Conservation (phyloP, 2,888 invertebrate genomes). For the Hesperia comma region DNA sequence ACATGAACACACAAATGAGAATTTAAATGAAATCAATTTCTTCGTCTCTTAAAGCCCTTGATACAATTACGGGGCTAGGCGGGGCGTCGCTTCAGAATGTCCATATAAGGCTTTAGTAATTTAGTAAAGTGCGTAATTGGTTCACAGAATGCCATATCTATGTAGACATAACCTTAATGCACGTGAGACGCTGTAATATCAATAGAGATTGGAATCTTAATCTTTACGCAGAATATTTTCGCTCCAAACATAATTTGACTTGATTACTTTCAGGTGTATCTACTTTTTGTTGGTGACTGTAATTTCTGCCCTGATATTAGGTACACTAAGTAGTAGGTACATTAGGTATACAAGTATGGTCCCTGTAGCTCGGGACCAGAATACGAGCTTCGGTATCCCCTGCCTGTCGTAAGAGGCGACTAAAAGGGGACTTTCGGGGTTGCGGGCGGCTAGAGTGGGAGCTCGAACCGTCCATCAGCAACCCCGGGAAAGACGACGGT, state of each 20-base stretch:
- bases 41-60: constrained; percentile 3
- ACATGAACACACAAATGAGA: not conserved
- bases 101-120: constrained; percentile 47
- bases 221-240: constrained; percentile 5
- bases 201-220: constrained; percentile 16
- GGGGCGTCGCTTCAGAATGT: constrained; percentile 23
- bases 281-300: constrained; percentile 1
- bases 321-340: too few species aligned
- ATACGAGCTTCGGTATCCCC: too few species aligned
- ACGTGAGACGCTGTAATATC: constrained; percentile 32
- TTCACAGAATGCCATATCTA: constrained; percentile 51
- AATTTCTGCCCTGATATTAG: not conserved
- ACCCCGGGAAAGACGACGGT: too few species aligned
- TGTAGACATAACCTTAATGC: constrained; percentile 44
- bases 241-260: not conserved
- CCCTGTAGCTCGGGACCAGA: too few species aligned
- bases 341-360: too few species aligned
- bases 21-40: not conserved
- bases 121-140: constrained; percentile 47
- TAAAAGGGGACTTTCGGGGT: too few species aligned
- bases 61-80: constrained; percentile 29
- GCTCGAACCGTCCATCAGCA: too few species aligned
- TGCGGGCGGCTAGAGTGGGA: too few species aligned
- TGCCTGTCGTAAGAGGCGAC: too few species aligned
- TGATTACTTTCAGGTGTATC: not conserved